Evolutionary conservation across 2,888 invertebrate genomes (phyloP), one percentile per base, ranked within the genome.

Genomic region (Keiferia lycopersicella): DNA sequence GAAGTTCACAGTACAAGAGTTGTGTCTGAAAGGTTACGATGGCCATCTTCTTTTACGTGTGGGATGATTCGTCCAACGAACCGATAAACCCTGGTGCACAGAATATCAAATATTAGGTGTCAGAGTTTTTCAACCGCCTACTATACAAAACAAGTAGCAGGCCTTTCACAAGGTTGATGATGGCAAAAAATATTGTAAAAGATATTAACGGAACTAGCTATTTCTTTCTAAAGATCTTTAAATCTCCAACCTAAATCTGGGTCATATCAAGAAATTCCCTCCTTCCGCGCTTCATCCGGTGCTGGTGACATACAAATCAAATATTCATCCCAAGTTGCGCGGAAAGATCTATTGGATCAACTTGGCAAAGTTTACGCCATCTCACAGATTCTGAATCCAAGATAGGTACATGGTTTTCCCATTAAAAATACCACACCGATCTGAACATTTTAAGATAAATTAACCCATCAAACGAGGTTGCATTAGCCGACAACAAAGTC

Each of bases 261-360:
- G 53, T 53, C 53, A 53, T 22, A 50, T 26, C 53, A 14, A 26
- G 53, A 8, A 53, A 20, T 30, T 18, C 26, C 26, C 45, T 45
- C 16, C 45, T 3, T 45, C 4, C 45, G 45, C 16, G n/a, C 34
- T 34, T 8, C 34, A 34, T 10, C 34, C 34, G 34, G 34, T n/a
- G n/a, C 14, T 50, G 18, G 48, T 16, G 18, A 18, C 48, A 50
- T 50, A 18, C 8, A n/a, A 18, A 50, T 50, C 18, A 50, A 20
- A 50, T 50, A 50, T 50, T 50, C 50, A 50, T 45, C 45, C 45
- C n/a, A 11, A 16, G 6, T 45, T 11, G n/a, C 50, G 50, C 11
- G 50, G n/a, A n/a, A 45, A n/a, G 11, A 30, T 53, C 53, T n/a
- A 1, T 20, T 30, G 53, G 22, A 53, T 50, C 50, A 22, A 11